Evolutionary conservation across 2,797 vertebrate genomes (phyloP), one percentile per base, ranked within the genome.

Genomic region (Tragelaphus oryx): DNA sequence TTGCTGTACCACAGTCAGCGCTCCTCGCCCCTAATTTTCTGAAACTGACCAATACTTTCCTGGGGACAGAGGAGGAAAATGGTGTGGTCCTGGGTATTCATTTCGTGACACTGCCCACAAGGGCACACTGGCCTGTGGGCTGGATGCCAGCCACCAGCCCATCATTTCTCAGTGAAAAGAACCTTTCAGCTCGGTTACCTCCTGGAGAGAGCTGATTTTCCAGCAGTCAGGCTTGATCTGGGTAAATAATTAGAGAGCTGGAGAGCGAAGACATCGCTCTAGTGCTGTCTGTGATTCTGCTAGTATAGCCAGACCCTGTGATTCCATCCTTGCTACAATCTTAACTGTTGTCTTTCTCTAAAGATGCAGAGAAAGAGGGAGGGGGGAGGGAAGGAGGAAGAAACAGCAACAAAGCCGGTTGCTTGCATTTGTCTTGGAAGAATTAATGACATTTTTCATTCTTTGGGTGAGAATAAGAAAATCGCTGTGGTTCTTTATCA

Each of bases 131-230:
- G 96, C 93, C 95, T 92, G 80, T 57, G 89, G 95, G 95, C 96
- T 95, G 95, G 59, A 65, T 89, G 95, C 97, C 97, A 98, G 98
- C 97, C 97, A 97, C 97, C 98, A 98, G 97, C 97, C 98, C 96
- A 93, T 98, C 97, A 97, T 98, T 98, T 98, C 98, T 98, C 97
- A 88, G 97, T 98, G 98, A 98, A 98, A 98, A 98, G 98, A 98
- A 97, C 98, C 98, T 99, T 98, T 98, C 98, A 98, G 98, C 98
- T 98, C 98, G 0, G 97, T 98, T 98, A 98, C 98, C 98, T 98
- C 98, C 98, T 98, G 98, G 97, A 98, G 98, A 98, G 98, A 98
- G 98, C 98, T 98, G 98, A 98, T 98, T 99, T 98, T 99, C 98
- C 98, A 98, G 98, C 98, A 99, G 98, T 98, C 98, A 98, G 97